A percentile compares a stretch with the other conserved stretches of the same genome.
Evolutionary conservation across 1,140 invertebrate genomes (phyloP).

Genomic region (Aphaenogaster floridana): DNA sequence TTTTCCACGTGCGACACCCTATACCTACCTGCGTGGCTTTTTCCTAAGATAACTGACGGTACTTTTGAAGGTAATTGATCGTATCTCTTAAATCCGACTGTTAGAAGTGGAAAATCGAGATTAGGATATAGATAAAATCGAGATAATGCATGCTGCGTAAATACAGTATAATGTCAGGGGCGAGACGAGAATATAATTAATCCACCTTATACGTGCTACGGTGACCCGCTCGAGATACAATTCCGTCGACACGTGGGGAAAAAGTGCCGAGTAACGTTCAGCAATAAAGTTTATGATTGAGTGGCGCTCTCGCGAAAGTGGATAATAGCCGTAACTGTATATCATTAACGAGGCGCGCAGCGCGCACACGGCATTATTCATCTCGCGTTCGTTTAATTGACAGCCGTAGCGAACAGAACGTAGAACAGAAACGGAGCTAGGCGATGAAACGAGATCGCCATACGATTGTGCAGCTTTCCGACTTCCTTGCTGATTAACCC

Average conservation of each 20-base stretch:
- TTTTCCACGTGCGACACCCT: neutral
- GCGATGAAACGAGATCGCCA: constrained; percentile 25
- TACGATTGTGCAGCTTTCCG: neutral
- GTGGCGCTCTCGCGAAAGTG: constrained; percentile 22
- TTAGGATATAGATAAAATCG: neutral
- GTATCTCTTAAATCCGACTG: neutral
- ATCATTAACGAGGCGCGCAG: constrained; percentile 39
- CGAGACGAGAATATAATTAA: constrained; percentile 7
- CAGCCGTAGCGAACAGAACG: neutral
- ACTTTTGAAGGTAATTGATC: neutral
- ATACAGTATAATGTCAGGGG: neutral
- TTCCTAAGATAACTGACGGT: too few species aligned
- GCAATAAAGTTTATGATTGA: constrained; percentile 51
- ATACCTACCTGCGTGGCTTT: too few species aligned
- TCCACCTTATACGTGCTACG: neutral
- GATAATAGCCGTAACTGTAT: constrained; percentile 42
- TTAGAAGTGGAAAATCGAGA: neutral
- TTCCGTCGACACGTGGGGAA: constrained; percentile 3
- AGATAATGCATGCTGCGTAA: neutral
- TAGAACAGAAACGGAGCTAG: neutral
- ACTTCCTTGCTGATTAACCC: neutral
- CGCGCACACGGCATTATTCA: neutral
- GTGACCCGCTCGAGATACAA: constrained; percentile 18
- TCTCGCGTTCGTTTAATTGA: constrained; percentile 45
- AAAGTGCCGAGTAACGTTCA: constrained; percentile 41